Conservation (phyloP, 2,888 invertebrate species). For the Gibbula magus region DNA sequence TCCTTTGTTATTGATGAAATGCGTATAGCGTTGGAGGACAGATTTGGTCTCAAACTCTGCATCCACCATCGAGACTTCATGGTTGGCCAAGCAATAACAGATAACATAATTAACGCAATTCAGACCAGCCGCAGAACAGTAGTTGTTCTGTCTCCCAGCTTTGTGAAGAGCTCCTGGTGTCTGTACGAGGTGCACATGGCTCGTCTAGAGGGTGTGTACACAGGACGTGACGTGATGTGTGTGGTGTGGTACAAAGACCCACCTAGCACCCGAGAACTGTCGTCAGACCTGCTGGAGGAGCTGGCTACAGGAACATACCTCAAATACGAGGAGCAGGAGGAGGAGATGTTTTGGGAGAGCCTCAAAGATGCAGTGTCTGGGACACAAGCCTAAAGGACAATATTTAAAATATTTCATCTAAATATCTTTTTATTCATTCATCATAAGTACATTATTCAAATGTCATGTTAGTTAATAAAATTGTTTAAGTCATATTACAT, state of each 20-base stretch:
- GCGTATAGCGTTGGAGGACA: conserved; percentile 32
- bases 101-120: conserved; percentile 40
- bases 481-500: too few relatives aligned
- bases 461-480: too few relatives aligned
- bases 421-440: too few relatives aligned
- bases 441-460: too few relatives aligned
- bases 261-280: neutral
- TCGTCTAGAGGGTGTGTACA: conserved; percentile 41
- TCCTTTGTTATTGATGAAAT: conserved; percentile 18
- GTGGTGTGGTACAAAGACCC: conserved; percentile 18
- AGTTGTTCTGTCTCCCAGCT: conserved; percentile 32
- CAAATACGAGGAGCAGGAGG: neutral
- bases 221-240: conserved; percentile 39
- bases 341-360: too few relatives aligned
- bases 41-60: conserved; percentile 28
- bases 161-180: conserved; percentile 42
- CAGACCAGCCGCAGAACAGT: conserved; percentile 35
- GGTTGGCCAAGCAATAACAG: conserved; percentile 33
- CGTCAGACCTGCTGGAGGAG: neutral
- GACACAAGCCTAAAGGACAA: too few relatives aligned
- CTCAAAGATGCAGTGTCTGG: too few relatives aligned
- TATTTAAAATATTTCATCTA: too few relatives aligned
- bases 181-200: conserved; percentile 46
- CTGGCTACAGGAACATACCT: neutral
- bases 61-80: conserved; percentile 41